Percentiles rank a stretch among this genome's conserved stretches.
phyloP scores from a whole-genome alignment of 2,888 invertebrate genomes.

The Netelia melanura region DNA sequence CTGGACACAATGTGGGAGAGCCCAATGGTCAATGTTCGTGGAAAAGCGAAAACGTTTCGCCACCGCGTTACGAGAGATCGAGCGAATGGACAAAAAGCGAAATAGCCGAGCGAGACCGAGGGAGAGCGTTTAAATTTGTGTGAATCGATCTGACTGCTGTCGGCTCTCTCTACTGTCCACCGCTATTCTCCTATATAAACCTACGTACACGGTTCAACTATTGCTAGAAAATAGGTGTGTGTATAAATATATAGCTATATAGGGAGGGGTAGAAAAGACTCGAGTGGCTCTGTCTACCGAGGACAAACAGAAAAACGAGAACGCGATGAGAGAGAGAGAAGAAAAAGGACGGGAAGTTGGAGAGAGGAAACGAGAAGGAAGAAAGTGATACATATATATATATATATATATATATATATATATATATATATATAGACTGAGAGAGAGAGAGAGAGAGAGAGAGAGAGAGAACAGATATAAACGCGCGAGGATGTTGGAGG shows the following conservation, averaged over 20 bases:
- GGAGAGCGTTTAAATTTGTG: slow-evolving; percentile 78
- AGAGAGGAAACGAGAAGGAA: slow-evolving; percentile 22
- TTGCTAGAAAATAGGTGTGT: no score
- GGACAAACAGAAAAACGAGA: slow-evolving; percentile 49
- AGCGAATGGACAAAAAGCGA: slow-evolving; percentile 59
- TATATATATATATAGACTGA: not conserved
- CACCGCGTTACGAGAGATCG: slow-evolving; percentile 36
- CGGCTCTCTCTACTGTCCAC: slow-evolving; percentile 8
- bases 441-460: slow-evolving; percentile 24
- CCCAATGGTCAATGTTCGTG: slow-evolving; percentile 50
- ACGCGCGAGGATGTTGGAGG: slow-evolving; percentile 77
- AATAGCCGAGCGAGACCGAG: slow-evolving; percentile 49
- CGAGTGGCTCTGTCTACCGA: slow-evolving; percentile 70
- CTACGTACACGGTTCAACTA: not conserved
- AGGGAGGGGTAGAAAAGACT: slow-evolving; percentile 63
- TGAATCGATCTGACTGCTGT: slow-evolving; percentile 78
- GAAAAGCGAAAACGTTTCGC: slow-evolving; percentile 61
- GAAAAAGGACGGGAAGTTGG: not conserved
- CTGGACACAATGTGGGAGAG: slow-evolving; percentile 57
- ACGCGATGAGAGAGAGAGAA: not conserved
- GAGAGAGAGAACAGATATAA: slow-evolving; percentile 58
- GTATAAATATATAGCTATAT: slow-evolving; percentile 27
- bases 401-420: not conserved
- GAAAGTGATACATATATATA: not conserved
- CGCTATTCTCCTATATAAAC: not conserved